Conservation (phyloP, 2,113 vertebrate species). For the Cinclus mexicanus region DNA sequence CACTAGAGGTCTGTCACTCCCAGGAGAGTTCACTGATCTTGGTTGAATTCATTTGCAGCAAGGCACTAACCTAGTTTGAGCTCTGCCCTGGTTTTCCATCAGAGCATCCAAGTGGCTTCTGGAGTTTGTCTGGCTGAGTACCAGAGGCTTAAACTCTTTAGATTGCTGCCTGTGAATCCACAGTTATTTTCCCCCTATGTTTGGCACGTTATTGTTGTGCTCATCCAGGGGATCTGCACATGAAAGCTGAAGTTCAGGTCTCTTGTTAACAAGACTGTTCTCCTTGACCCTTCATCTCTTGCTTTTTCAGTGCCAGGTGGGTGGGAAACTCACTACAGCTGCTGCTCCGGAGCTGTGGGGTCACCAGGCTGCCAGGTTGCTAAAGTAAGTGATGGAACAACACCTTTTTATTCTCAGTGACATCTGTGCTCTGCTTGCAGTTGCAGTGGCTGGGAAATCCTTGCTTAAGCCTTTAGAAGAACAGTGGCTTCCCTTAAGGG, state of each 20-base stretch:
- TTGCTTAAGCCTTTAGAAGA: background rate
- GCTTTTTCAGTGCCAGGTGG: slow-evolving; percentile 81
- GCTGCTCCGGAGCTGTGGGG: slow-evolving; percentile 88
- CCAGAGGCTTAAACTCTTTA: background rate
- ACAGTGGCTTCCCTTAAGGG: background rate
- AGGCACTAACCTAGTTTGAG: background rate
- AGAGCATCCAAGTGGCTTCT: background rate
- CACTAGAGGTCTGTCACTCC: background rate
- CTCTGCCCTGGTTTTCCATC: slow-evolving; percentile 2
- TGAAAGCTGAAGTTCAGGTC: background rate
- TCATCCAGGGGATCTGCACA: background rate
- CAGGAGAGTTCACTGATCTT: background rate
- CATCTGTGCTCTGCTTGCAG: background rate
- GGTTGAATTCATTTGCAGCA: background rate
- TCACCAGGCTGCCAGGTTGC: slow-evolving; percentile 86
- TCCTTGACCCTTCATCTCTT: background rate
- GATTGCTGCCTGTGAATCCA: background rate
- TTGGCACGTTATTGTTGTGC: background rate
- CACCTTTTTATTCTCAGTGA: background rate
- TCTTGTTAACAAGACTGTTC: background rate
- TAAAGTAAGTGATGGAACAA: slow-evolving; percentile 78
- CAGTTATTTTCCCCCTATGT: background rate
- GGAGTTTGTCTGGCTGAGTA: background rate
- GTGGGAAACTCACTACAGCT: slow-evolving; percentile 93
- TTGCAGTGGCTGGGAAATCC: background rate